Conservation (phyloP, 2,888 invertebrate genomes). For the Coecobrya sp. region DNA sequence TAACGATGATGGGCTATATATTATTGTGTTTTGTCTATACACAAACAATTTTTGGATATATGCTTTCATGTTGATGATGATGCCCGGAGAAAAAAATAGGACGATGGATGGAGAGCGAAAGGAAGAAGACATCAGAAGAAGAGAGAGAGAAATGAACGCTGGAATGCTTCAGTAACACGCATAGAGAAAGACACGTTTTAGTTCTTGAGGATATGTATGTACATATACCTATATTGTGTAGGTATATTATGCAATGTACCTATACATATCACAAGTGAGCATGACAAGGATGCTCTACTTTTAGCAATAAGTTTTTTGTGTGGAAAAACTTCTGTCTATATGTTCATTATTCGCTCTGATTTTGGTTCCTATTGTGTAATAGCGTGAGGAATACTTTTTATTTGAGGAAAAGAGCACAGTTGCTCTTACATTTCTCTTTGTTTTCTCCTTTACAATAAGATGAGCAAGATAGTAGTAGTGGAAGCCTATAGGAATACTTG, state of each 20-base stretch:
- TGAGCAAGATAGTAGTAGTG: neutral
- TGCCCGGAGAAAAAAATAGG: slow-evolving; percentile 3
- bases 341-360: neutral
- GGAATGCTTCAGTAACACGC: slow-evolving; percentile 10
- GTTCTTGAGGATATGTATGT: too few species aligned
- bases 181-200: neutral
- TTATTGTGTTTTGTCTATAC: neutral
- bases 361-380: neutral
- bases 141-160: neutral
- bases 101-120: neutral
- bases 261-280: slow-evolving; percentile 49
- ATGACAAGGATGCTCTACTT: slow-evolving; percentile 60
- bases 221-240: too few species aligned
- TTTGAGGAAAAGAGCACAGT: slow-evolving; percentile 15
- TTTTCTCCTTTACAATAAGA: neutral
- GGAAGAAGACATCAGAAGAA: slow-evolving; percentile 12
- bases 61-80: neutral
- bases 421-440: slow-evolving; percentile 38
- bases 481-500: neutral
- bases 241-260: too few species aligned
- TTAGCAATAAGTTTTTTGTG: neutral
- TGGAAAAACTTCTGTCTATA: neutral
- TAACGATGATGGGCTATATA: neutral
- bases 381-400: neutral
- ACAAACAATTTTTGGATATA: slow-evolving; percentile 1